phyloP scores from a whole-genome alignment of 2,113 vertebrate species.

The Microtus pennsylvanicus region DNA sequence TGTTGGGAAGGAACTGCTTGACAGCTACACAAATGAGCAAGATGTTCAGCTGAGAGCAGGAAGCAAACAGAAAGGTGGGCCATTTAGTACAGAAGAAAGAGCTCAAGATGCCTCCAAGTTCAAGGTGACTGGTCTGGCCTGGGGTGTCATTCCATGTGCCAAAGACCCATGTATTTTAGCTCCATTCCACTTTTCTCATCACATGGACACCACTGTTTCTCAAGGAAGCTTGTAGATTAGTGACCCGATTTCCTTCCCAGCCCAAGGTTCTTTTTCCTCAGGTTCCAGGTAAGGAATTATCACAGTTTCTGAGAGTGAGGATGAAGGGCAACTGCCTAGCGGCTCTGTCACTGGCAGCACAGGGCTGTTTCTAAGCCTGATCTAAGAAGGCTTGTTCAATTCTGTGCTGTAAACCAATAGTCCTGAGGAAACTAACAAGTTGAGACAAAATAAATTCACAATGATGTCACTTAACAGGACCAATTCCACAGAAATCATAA shows the following conservation, averaged over 20 bases:
- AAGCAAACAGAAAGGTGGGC: neutral
- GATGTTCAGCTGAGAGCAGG: neutral
- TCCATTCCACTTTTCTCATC: neutral
- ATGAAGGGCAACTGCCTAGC: neutral
- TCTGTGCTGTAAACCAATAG: neutral
- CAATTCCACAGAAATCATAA: neutral
- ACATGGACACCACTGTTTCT: neutral
- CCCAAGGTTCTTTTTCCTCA: neutral
- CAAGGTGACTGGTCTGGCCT: neutral
- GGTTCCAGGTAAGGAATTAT: neutral
- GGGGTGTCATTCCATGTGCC: neutral
- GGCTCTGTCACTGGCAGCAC: neutral
- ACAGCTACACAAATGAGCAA: neutral
- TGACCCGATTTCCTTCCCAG: neutral
- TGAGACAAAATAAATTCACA: slow-evolving; percentile 27
- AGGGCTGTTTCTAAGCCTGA: neutral
- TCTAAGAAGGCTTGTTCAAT: neutral
- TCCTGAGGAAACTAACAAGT: neutral
- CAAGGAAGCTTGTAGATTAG: too few relatives aligned
- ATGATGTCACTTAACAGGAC: neutral
- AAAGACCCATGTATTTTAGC: neutral
- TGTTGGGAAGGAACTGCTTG: neutral
- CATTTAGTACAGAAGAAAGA: neutral
- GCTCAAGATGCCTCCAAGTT: neutral
- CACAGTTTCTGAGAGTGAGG: neutral